Conservation (phyloP, 1,140 invertebrate genomes). For the Sycobia sp. region DNA sequence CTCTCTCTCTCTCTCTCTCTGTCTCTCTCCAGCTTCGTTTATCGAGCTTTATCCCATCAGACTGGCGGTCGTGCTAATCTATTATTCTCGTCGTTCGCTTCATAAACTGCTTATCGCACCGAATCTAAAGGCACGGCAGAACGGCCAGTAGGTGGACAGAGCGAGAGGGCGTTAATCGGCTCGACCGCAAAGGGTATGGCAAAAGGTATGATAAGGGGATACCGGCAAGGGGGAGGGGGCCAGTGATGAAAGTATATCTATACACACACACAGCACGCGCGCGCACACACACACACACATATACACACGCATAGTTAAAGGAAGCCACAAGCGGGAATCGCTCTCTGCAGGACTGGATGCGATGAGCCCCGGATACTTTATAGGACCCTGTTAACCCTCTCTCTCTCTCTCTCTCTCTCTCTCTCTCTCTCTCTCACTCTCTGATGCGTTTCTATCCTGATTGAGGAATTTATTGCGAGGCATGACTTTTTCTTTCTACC, state of each 20-base stretch:
- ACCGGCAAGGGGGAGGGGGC: no score
- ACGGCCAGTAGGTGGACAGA: conserved; percentile 47
- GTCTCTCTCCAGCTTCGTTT: conserved; percentile 19
- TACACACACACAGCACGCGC: no score
- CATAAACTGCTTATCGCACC: conserved; percentile 58
- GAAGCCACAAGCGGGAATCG: background rate
- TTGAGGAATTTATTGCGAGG: conserved; percentile 29
- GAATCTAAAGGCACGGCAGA: conserved; percentile 46
- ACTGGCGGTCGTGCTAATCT: conserved; percentile 45
- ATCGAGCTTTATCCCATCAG: conserved; percentile 32
- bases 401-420: no score
- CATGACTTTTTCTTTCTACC: background rate
- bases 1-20: background rate
- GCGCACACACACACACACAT: no score
- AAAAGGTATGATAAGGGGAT: background rate
- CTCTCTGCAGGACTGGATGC: conserved; percentile 20
- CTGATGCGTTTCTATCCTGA: conserved; percentile 8
- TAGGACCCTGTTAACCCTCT: conserved; percentile 26
- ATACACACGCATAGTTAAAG: no score
- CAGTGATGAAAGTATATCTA: background rate
- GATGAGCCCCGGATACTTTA: conserved; percentile 19
- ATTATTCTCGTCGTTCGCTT: conserved; percentile 54
- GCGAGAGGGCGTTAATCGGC: conserved; percentile 55
- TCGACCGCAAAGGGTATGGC: conserved; percentile 35
- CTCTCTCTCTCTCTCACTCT: no score